Evolutionary conservation across 2,888 invertebrate species (phyloP).

Genomic region (Dasysyrphus tricinctus): DNA sequence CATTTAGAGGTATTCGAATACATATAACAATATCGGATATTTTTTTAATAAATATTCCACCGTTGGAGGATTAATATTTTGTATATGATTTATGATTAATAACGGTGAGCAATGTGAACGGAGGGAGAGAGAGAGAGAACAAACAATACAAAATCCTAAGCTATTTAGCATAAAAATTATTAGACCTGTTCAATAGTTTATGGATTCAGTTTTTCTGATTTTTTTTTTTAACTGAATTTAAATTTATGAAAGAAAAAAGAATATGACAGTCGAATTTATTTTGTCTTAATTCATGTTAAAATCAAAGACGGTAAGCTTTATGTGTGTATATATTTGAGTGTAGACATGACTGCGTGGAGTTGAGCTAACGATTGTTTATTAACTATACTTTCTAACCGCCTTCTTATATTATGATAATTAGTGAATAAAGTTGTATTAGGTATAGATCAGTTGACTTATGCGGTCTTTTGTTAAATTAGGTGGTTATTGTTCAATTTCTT

Average conservation of each 20-base stretch:
- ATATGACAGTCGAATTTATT: conserved; percentile 40
- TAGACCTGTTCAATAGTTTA: conserved; percentile 21
- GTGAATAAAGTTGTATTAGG: neutral
- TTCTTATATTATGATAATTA: conserved; percentile 13
- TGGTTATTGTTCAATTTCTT: conserved; percentile 12
- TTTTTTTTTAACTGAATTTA: conserved; percentile 1
- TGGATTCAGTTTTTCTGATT: conserved; percentile 9
- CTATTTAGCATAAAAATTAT: conserved; percentile 48
- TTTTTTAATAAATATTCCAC: conserved; percentile 15
- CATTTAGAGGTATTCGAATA: conserved; percentile 62
- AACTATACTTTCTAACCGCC: conserved; percentile 21
- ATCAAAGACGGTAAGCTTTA: conserved; percentile 44
- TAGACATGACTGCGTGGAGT: conserved; percentile 36
- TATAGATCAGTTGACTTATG: neutral
- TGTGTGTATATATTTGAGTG: conserved; percentile 36
- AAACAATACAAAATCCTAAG: conserved; percentile 11
- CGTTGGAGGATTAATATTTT: conserved; percentile 14
- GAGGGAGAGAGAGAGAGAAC: neutral
- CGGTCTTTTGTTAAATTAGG: conserved; percentile 2
- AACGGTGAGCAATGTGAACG: conserved; percentile 24
- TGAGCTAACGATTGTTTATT: conserved; percentile 36
- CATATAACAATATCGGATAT: conserved; percentile 59
- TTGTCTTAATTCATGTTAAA: conserved; percentile 49
- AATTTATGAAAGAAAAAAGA: neutral
- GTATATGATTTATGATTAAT: conserved; percentile 56